These are phyloP conservation scores for Teleopsis dalmanni DNA, from an alignment of 1,140 invertebrate species.

Conservation along the genomic window DNA sequence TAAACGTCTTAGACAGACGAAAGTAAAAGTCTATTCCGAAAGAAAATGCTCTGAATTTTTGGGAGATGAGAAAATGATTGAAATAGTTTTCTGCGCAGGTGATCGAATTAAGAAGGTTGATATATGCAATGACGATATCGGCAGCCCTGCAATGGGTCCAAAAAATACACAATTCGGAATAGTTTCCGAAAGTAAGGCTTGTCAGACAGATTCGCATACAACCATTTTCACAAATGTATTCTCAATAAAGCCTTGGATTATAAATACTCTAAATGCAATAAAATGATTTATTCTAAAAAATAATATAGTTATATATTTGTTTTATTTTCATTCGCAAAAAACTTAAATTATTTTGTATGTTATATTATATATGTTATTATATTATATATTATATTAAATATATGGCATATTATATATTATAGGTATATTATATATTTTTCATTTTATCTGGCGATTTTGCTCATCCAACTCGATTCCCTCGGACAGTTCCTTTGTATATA, in stretches of 20 bases:
- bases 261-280: background rate
- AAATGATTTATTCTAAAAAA: background rate
- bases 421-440: too few species aligned
- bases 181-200: background rate
- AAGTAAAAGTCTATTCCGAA: conserved; percentile 5
- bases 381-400: too few species aligned
- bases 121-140: conserved; percentile 6
- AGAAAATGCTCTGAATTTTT: conserved; percentile 2
- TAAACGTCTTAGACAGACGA: conserved; percentile 1
- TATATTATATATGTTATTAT: too few species aligned
- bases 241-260: background rate
- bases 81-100: background rate
- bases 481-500: too few species aligned
- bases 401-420: too few species aligned
- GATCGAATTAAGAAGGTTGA: conserved; percentile 5
- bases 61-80: background rate
- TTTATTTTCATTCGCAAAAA: too few species aligned
- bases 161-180: conserved; percentile 1
- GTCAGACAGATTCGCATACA: background rate
- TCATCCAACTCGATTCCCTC: too few species aligned
- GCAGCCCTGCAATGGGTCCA: background rate
- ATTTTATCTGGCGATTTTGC: too few species aligned
- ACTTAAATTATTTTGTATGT: too few species aligned
- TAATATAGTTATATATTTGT: background rate
- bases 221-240: conserved; percentile 1